A percentile compares a stretch with the other conserved stretches of the same genome.
Conservation (phyloP, 1,140 invertebrate genomes). For the Philaenus spumarius region DNA sequence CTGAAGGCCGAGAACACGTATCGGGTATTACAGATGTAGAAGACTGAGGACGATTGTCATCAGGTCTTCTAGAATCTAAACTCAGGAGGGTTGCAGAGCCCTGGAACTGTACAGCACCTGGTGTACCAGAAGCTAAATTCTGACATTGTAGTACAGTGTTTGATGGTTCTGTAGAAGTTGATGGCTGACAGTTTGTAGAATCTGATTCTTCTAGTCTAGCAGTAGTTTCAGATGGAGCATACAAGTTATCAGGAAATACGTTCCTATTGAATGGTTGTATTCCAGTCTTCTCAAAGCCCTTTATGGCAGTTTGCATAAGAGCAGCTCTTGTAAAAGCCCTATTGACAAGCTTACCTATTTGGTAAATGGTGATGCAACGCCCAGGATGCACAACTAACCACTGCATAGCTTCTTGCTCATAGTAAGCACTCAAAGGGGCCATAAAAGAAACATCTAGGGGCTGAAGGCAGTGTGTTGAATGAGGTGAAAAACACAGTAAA, state of each 20-base stretch:
- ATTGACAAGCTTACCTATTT: constrained; percentile 29
- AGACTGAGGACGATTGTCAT: too few relatives aligned
- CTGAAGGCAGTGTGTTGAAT: constrained; percentile 30
- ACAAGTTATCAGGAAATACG: constrained; percentile 26
- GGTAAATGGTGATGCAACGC: constrained; percentile 30
- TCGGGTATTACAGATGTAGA: too few relatives aligned
- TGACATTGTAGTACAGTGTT: not conserved
- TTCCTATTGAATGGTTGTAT: constrained; percentile 31
- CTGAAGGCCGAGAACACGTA: too few relatives aligned
- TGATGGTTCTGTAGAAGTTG: constrained; percentile 4
- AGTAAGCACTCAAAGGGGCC: constrained; percentile 22
- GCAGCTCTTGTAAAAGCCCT: constrained; percentile 29
- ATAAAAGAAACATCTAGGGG: constrained; percentile 35
- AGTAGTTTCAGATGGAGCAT: constrained; percentile 1
- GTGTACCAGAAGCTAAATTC: not conserved
- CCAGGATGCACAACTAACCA: constrained; percentile 37
- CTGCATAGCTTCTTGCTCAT: constrained; percentile 32
- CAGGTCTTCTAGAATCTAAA: too few relatives aligned
- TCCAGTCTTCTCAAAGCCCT: constrained; percentile 32
- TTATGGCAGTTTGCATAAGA: constrained; percentile 32
- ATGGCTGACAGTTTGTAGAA: too few relatives aligned
- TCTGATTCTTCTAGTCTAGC: too few relatives aligned
- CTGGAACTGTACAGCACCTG: not conserved
- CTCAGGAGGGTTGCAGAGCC: too few relatives aligned
- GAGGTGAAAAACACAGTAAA: constrained; percentile 33